Percentiles rank a stretch among this genome's conserved stretches.
Conservation (phyloP, 2,113 vertebrate genomes). For the Glareola pratincola region DNA sequence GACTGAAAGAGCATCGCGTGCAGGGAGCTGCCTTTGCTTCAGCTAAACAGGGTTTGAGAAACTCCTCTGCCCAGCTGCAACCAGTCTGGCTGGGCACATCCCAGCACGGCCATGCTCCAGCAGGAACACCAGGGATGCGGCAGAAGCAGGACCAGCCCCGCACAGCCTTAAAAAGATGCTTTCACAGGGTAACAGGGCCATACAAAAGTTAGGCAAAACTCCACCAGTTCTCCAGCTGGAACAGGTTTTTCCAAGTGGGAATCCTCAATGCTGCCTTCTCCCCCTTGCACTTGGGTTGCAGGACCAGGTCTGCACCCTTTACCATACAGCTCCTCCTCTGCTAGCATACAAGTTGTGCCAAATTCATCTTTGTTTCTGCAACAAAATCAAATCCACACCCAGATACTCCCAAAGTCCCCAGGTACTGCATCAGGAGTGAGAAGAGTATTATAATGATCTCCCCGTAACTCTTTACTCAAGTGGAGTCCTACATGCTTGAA, state of each 20-base stretch:
- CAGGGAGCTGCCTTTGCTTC: background rate
- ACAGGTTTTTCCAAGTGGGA: background rate
- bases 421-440: accelerated
- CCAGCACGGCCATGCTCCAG: background rate
- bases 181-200: accelerated
- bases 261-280: background rate
- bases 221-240: background rate
- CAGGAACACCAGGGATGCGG: accelerated
- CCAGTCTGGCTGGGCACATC: background rate
- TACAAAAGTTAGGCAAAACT: background rate
- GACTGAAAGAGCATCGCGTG: accelerated
- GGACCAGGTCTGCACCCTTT: background rate
- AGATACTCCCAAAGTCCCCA: background rate
- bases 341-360: accelerated
- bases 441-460: background rate
- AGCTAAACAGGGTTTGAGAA: background rate
- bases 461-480: background rate
- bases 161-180: background rate
- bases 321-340: background rate
- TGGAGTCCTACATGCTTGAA: background rate
- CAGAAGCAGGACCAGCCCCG: background rate
- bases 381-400: background rate
- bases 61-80: background rate
- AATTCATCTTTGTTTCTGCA: background rate
- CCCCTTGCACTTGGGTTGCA: background rate